A percentile compares a stretch with the other conserved stretches of the same genome.
Conservation (phyloP, 2,797 vertebrate genomes). For the Luscinia luscinia region DNA sequence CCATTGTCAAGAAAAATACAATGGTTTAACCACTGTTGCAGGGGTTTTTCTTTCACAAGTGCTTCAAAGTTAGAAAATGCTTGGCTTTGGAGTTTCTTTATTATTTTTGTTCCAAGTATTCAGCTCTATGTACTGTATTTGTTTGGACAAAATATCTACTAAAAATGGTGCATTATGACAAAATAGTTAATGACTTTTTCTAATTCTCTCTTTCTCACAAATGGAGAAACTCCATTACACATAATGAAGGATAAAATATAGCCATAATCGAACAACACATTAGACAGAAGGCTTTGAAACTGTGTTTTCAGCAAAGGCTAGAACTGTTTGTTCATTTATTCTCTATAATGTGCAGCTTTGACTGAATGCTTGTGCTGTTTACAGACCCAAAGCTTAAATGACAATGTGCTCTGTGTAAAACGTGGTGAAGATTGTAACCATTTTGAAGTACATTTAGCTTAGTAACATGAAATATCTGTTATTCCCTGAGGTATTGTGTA, state of each 20-base stretch:
- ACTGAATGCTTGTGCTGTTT: slow-evolving; percentile 31
- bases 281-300: slow-evolving; percentile 53
- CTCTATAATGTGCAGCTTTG: slow-evolving; percentile 13
- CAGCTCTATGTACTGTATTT: background rate
- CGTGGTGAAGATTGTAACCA: slow-evolving; percentile 15
- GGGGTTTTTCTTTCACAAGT: background rate
- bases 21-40: background rate
- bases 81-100: background rate
- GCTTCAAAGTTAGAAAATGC: background rate
- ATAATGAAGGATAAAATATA: slow-evolving; percentile 43
- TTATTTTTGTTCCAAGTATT: background rate
- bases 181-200: slow-evolving; percentile 35
- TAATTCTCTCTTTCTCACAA: slow-evolving; percentile 35
- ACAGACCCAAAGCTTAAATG: slow-evolving; percentile 44
- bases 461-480: slow-evolving; percentile 65
- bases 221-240: slow-evolving; percentile 28
- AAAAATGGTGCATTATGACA: background rate
- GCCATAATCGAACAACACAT: background rate
- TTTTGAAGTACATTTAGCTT: slow-evolving; percentile 63
- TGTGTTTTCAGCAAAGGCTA: slow-evolving; percentile 39
- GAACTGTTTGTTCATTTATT: slow-evolving; percentile 37
- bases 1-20: background rate
- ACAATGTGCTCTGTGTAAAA: slow-evolving; percentile 32
- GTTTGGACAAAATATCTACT: background rate
- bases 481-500: slow-evolving; percentile 69